phyloP scores from a whole-genome alignment of 2,797 vertebrate genomes.

The Syngnathus rostellatus region DNA sequence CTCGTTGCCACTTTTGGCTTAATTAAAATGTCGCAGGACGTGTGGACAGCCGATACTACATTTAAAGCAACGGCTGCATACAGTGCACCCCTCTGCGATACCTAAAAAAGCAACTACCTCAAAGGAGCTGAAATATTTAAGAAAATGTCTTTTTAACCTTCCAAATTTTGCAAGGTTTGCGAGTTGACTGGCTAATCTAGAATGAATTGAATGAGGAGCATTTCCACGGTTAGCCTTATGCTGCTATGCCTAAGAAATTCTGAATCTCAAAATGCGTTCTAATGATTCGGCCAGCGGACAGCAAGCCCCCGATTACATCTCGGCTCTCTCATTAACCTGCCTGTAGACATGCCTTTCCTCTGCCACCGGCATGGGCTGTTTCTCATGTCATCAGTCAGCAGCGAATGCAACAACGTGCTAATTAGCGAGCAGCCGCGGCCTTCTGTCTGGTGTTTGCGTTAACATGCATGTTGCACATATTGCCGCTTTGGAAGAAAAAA shows the following conservation, averaged over 20 bases:
- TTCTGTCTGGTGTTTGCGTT: constrained; percentile 10
- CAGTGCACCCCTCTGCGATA: constrained; percentile 6
- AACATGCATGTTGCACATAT: constrained; percentile 11
- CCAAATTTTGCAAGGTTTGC: too few relatives aligned
- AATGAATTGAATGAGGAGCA: too few relatives aligned
- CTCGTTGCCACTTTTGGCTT: constrained; percentile 31
- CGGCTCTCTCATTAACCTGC: constrained; percentile 39
- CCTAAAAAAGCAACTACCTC: too few relatives aligned
- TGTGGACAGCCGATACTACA: constrained; percentile 17
- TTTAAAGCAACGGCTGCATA: constrained; percentile 1
- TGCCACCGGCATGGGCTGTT: constrained; percentile 22
- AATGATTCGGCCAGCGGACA: constrained; percentile 43
- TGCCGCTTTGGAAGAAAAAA: neutral
- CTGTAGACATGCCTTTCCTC: constrained; percentile 12
- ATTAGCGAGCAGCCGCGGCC: constrained; percentile 24
- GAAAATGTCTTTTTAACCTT: too few relatives aligned
- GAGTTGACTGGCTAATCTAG: neutral
- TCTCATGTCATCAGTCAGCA: constrained; percentile 27
- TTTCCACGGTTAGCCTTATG: too few relatives aligned
- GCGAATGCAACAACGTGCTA: constrained; percentile 23
- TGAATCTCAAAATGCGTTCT: constrained; percentile 6
- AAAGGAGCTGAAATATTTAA: neutral
- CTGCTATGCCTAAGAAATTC: too few relatives aligned
- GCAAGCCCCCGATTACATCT: constrained; percentile 55
- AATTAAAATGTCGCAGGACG: constrained; percentile 40